phyloP scores from a whole-genome alignment of 2,888 invertebrate species.

The Tipula unca region DNA sequence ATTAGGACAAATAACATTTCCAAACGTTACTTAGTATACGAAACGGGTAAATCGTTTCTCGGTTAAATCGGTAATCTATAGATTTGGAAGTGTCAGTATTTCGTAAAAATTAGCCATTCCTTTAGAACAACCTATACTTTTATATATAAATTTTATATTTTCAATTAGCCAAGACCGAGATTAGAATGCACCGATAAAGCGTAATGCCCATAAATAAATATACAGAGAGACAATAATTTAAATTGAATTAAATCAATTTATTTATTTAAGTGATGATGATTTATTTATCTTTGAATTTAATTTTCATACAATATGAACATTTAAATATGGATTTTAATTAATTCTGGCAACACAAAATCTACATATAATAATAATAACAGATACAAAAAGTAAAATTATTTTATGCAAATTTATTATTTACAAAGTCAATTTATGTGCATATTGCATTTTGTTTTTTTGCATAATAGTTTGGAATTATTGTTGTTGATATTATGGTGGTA shows the following conservation, averaged over 20 bases:
- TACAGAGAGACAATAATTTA: neutral
- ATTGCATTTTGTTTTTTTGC: neutral
- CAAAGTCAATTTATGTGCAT: neutral
- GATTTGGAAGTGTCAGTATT: too few species aligned
- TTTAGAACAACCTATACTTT: too few species aligned
- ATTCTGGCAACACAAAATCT: neutral
- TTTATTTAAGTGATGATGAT: neutral
- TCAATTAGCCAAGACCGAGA: too few species aligned
- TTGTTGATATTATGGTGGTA: neutral
- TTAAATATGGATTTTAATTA: neutral
- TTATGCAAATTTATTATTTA: neutral
- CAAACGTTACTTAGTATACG: too few species aligned
- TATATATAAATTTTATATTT: too few species aligned
- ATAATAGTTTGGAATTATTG: neutral
- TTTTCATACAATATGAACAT: neutral
- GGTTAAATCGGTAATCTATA: too few species aligned
- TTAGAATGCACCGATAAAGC: too few species aligned
- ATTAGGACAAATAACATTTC: too few species aligned
- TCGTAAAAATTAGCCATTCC: too few species aligned
- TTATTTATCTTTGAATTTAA: neutral
- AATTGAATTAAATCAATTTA: neutral
- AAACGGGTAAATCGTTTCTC: too few species aligned
- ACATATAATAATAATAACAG: too few species aligned
- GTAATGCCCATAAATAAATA: neutral
- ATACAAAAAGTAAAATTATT: neutral